Percentiles rank a stretch among this genome's conserved stretches.
Evolutionary conservation across 2,113 vertebrate species (phyloP).

Genomic region (Hirundichthys speculiger): DNA sequence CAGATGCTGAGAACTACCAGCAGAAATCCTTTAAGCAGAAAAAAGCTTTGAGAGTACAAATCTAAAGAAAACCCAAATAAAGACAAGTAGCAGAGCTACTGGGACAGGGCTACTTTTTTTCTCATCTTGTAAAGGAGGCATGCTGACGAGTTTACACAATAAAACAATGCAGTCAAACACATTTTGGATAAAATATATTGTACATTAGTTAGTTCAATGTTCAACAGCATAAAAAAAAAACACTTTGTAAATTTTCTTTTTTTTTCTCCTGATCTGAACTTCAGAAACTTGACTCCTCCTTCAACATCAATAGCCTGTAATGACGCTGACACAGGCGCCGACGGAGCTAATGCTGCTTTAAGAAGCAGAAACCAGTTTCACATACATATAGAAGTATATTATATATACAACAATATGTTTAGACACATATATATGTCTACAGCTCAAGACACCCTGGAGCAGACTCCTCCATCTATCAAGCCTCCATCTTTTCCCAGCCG

Average conservation of each 20-base stretch:
- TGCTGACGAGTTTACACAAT: neutral
- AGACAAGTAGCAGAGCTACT: too few species aligned
- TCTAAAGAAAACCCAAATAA: too few species aligned
- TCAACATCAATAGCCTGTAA: conserved; percentile 10
- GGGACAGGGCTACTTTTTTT: too few species aligned
- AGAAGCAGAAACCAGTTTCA: conserved; percentile 23
- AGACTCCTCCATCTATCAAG: neutral
- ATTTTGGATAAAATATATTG: too few species aligned
- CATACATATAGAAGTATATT: too few species aligned
- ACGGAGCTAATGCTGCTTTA: conserved; percentile 18
- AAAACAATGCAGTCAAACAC: conserved; percentile 10
- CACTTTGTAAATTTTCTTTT: conserved; percentile 19
- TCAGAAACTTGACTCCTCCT: conserved; percentile 3
- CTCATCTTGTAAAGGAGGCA: too few species aligned
- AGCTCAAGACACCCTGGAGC: conserved; percentile 41
- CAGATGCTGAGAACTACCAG: too few species aligned
- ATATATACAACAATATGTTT: too few species aligned
- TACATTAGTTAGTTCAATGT: conserved; percentile 1
- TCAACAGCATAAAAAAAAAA: too few species aligned
- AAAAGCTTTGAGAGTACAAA: too few species aligned
- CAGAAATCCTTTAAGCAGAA: too few species aligned
- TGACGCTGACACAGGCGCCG: conserved; percentile 15
- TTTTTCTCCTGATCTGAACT: conserved; percentile 6
- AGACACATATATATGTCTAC: conserved; percentile 1
- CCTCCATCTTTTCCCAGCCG: conserved; percentile 5